Percentiles rank a stretch among this genome's conserved stretches.
Conservation (phyloP, 2,113 vertebrate species). For the Coracopsis vasa region DNA sequence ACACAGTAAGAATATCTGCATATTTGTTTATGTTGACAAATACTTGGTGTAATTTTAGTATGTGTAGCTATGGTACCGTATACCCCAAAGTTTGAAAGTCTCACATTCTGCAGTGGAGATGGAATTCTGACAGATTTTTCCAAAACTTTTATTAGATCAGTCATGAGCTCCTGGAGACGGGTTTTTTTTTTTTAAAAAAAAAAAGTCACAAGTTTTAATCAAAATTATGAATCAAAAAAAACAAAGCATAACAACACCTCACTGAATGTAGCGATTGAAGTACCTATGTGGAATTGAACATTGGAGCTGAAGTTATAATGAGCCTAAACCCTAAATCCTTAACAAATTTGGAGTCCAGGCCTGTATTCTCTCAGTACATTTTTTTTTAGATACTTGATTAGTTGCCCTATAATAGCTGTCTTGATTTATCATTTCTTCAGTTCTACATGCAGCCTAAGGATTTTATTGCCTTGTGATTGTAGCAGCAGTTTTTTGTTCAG, state of each 20-base stretch:
- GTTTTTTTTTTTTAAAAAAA: too few species aligned
- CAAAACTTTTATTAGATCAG: neutral
- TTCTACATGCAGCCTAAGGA: neutral
- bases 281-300: neutral
- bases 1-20: neutral
- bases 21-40: neutral
- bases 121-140: neutral
- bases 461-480: neutral
- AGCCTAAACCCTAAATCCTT: neutral
- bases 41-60: neutral
- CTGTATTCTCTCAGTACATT: neutral
- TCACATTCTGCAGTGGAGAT: neutral
- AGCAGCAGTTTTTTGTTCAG: neutral
- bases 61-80: neutral
- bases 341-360: neutral
- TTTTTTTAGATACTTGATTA: neutral
- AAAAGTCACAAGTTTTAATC: neutral
- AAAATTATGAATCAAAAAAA: neutral
- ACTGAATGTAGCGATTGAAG: neutral
- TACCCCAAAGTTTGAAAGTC: neutral
- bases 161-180: neutral
- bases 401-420: neutral
- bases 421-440: neutral
- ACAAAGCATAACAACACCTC: neutral
- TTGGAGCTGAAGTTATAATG: neutral